phyloP scores from a whole-genome alignment of 2,113 vertebrate genomes.

The Thinocorus orbignyianus region DNA sequence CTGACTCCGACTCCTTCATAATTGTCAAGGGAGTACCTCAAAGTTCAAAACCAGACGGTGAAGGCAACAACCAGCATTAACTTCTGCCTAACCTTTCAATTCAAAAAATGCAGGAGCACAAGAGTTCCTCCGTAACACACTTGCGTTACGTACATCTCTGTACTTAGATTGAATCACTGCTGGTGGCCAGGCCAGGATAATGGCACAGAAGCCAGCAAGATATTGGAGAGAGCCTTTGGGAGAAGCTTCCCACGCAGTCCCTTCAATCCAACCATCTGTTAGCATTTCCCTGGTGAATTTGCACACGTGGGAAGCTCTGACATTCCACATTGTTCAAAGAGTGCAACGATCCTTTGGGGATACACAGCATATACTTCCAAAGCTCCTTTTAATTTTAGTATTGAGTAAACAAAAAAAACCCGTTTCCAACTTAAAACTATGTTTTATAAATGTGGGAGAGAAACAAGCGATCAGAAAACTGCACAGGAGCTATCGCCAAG shows the following conservation, averaged over 20 bases:
- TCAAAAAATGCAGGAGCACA: neutral
- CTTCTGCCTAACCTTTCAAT: neutral
- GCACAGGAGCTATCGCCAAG: neutral
- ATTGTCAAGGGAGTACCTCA: neutral
- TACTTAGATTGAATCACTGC: neutral
- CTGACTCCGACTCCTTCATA: rapidly evolving
- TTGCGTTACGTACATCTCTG: neutral
- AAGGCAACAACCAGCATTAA: neutral
- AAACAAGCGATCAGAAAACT: neutral
- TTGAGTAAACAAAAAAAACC: neutral
- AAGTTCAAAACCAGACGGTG: neutral
- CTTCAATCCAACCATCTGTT: neutral
- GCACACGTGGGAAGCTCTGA: neutral
- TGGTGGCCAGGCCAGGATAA: neutral
- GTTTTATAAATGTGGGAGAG: neutral
- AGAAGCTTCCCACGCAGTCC: rapidly evolving
- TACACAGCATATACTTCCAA: neutral
- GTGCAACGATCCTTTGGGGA: neutral
- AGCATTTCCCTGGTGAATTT: neutral
- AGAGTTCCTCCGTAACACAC: rapidly evolving
- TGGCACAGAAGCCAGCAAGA: neutral
- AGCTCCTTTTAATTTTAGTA: neutral
- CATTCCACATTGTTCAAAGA: neutral
- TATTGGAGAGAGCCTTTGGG: neutral
- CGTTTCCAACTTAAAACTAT: neutral